Base-by-base conservation (phyloP, 2,888 invertebrate genomes). In the Kryphioiulus occultus region DNA sequence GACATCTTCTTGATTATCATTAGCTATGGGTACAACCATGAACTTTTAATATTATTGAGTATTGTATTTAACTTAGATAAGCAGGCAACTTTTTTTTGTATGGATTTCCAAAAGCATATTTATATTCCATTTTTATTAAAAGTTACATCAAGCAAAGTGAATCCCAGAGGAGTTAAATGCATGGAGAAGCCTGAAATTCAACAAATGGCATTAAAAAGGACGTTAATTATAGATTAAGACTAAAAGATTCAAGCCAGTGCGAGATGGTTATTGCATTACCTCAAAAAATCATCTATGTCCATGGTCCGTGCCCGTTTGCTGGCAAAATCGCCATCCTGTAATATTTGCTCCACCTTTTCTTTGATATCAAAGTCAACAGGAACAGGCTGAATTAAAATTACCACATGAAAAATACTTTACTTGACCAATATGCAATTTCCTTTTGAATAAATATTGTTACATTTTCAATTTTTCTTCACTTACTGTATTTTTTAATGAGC, bases 271-370 rank as follows among this genome's bases (percentile, higher is more conserved):
- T 15, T 3, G 10, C 12, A 39, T 88, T 89, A 87, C 82, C 86
- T 53, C 22, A 91, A 88, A 91, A 99, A 99, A 92, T 99, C 99
- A 93, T 99, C 99, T 90, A 96, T 95, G 91, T 98, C 98, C 98
- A 99, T 97, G 7, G 95, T 95, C 90, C 99, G 93, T 0, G 99
- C 97, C 91, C 99, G 94, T 92, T 95, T 95, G 90, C 95, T 94
- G 87, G 95, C 95, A 91, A 95, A 95, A 89, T 94, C 94, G 88
- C 94, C 93, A 88, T 93, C 94, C 88, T 92, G 92, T 89, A 99
- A 93, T 90, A 98, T 95, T 53, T 94, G 93, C 90, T 95, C 95
- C 1, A 99, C 93, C 92, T 95, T 95, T 87, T 93, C 93, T 92
- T 97, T 97, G 89, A 98, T 95, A 90, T 96, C 94, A 92, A 98